These are phyloP conservation scores for Neelides folsomi DNA, from an alignment of 2,888 invertebrate species.

Conservation along the genomic window DNA sequence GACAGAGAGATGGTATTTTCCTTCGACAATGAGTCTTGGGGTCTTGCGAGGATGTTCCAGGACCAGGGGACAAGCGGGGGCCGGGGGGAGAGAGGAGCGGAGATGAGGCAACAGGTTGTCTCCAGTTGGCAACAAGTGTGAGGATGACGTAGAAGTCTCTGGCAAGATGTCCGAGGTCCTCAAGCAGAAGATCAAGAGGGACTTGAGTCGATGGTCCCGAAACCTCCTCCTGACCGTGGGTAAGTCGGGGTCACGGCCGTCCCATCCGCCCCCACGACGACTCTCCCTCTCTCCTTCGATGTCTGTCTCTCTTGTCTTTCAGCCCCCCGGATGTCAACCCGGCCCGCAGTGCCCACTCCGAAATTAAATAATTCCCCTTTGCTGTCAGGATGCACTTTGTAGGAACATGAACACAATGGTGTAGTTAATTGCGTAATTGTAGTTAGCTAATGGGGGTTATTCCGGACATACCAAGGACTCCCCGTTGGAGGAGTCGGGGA, in stretches of 20 bases:
- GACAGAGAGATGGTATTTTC: no score
- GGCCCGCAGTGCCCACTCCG: no score
- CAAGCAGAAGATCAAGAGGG: constrained; percentile 26
- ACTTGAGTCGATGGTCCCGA: constrained; percentile 31
- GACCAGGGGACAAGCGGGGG: no score
- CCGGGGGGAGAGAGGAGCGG: constrained; percentile 8
- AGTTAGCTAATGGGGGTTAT: no score
- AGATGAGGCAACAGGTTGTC: constrained; percentile 21
- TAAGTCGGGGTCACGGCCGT: constrained; percentile 11
- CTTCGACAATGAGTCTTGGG: no score
- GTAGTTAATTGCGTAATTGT: not conserved
- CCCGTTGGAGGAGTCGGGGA: not conserved
- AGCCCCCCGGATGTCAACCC: no score
- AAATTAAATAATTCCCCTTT: no score
- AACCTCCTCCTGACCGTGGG: constrained; percentile 28
- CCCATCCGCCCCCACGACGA: no score
- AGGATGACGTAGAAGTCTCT: constrained; percentile 22
- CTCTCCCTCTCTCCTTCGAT: no score
- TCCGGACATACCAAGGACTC: no score
- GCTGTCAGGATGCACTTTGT: constrained; percentile 1
- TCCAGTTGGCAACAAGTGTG: constrained; percentile 16
- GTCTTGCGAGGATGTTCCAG: no score
- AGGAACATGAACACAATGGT: not conserved
- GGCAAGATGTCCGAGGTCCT: constrained; percentile 23
- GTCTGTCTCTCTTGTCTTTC: no score